Evolutionary conservation across 2,113 vertebrate genomes (phyloP).

Genomic region (Dipodomys stephensi): DNA sequence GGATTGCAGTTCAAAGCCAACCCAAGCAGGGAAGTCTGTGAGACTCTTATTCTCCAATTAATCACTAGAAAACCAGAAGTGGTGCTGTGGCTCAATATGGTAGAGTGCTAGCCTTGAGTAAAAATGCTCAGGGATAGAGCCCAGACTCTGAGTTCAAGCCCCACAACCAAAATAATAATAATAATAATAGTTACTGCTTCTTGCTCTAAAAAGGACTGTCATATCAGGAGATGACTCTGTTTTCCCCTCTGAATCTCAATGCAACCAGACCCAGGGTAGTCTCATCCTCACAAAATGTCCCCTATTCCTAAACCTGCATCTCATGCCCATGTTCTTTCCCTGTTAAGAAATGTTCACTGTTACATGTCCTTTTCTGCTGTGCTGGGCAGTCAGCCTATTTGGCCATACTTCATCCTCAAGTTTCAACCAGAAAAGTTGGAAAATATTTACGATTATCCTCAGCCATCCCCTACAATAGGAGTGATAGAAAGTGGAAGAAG

Average conservation of each 20-base stretch:
- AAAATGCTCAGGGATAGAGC: too few relatives aligned
- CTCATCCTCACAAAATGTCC: accelerated
- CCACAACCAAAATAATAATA: too few relatives aligned
- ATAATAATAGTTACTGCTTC: too few relatives aligned
- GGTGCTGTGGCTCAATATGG: too few relatives aligned
- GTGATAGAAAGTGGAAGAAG: accelerated
- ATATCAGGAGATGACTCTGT: accelerated
- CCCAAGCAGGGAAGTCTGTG: too few relatives aligned
- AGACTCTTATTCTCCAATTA: too few relatives aligned
- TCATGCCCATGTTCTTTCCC: accelerated
- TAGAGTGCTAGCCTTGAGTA: too few relatives aligned
- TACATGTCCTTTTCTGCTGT: neutral
- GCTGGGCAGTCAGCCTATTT: accelerated
- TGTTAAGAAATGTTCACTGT: neutral
- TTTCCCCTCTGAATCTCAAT: too few relatives aligned
- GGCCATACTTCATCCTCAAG: neutral
- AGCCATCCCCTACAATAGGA: accelerated
- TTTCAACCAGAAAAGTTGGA: neutral
- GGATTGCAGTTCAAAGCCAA: too few relatives aligned
- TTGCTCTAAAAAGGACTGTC: neutral
- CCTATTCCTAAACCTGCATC: accelerated
- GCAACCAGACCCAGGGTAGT: accelerated
- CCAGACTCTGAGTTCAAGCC: too few relatives aligned
- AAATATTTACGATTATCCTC: neutral
- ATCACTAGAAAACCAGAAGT: too few relatives aligned